Evolutionary conservation across 2,113 vertebrate species (phyloP).

Genomic region (Malurus elegans): DNA sequence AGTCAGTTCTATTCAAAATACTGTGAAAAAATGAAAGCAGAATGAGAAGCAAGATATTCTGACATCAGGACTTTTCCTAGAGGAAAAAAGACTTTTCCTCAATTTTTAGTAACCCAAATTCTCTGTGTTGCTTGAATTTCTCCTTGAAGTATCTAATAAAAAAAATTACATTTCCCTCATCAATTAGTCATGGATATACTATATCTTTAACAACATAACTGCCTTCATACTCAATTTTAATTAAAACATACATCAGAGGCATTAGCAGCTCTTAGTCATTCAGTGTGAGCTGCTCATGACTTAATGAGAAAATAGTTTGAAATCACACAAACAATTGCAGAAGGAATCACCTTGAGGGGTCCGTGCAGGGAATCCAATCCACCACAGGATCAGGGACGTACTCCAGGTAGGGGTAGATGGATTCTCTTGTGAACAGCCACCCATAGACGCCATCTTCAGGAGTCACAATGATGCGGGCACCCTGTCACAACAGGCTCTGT

Average conservation of each 20-base stretch:
- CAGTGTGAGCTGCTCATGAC: background rate
- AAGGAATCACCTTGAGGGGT: background rate
- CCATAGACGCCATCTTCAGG: conserved; percentile 74
- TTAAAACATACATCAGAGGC: background rate
- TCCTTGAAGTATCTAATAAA: background rate
- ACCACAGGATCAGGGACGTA: conserved; percentile 63
- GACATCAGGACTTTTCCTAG: background rate
- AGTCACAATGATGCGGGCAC: conserved; percentile 67
- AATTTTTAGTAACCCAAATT: background rate
- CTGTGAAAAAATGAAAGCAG: background rate
- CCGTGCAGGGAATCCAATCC: background rate
- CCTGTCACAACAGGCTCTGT: conserved; percentile 38
- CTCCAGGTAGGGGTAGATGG: conserved; percentile 69
- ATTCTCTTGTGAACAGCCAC: conserved; percentile 64
- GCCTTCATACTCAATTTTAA: background rate
- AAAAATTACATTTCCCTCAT: background rate
- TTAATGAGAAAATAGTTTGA: background rate
- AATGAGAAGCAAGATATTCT: background rate
- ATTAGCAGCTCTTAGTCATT: background rate
- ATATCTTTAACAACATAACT: background rate
- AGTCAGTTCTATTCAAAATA: background rate
- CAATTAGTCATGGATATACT: background rate
- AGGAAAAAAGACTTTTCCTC: background rate
- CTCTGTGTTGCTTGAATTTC: background rate
- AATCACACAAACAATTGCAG: background rate